A percentile compares a stretch with the other conserved stretches of the same genome.
Conservation (phyloP, 2,888 invertebrate genomes). For the Pristionchus entomophagus region DNA sequence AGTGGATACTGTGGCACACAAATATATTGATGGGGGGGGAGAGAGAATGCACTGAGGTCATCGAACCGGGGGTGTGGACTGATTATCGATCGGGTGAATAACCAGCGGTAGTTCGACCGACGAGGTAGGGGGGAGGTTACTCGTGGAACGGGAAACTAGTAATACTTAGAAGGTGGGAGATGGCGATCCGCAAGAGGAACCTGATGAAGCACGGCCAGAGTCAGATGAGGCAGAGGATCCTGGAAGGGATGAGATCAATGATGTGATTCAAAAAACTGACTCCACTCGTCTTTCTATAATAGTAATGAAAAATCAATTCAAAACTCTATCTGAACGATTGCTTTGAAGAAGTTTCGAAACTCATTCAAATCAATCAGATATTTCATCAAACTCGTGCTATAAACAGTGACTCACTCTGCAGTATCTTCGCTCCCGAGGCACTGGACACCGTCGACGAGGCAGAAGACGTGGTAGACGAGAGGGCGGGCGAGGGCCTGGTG, state of each 20-base stretch:
- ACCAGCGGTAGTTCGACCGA: conserved; percentile 3
- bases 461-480: conserved; percentile 43
- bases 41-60: not conserved
- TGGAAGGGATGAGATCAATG: not conserved
- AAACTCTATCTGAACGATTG: too few relatives aligned
- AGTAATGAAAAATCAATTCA: too few relatives aligned
- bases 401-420: not conserved
- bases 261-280: too few relatives aligned
- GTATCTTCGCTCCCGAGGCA: conserved; percentile 33
- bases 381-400: too few relatives aligned
- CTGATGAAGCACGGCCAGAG: conserved; percentile 32
- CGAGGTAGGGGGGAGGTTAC: conserved; percentile 14
- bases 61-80: not conserved
- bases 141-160: conserved; percentile 14
- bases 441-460: conserved; percentile 41
- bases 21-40: not conserved
- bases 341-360: too few relatives aligned
- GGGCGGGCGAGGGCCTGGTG: conserved; percentile 34
- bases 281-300: too few relatives aligned
- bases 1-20: conserved; percentile 30
- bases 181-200: conserved; percentile 43
- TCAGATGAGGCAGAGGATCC: conserved; percentile 29
- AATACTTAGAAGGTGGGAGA: conserved; percentile 40
- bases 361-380: too few relatives aligned
- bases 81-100: conserved; percentile 2